Conservation (phyloP, 1,140 invertebrate species). For the Magallana angulata region DNA sequence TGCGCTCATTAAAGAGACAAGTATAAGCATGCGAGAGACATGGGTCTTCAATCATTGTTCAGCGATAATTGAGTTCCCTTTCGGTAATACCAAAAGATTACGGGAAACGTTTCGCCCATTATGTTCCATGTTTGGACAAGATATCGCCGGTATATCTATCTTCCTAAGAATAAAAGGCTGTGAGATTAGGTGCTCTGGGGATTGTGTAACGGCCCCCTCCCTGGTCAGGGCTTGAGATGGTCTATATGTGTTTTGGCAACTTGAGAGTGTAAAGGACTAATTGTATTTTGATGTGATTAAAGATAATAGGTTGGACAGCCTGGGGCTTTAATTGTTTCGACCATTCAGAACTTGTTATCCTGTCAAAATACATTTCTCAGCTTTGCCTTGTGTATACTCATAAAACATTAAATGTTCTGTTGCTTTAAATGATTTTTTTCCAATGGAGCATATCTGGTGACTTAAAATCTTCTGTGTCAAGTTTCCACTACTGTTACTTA, state of each 20-base stretch:
- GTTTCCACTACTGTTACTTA: background rate
- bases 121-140: background rate
- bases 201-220: background rate
- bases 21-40: conserved; percentile 9
- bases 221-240: background rate
- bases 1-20: background rate
- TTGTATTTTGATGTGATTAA: conserved; percentile 28
- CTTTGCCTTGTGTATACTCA: background rate
- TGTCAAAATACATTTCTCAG: background rate
- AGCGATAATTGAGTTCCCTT: background rate
- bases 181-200: background rate
- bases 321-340: background rate
- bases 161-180: conserved; percentile 1
- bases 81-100: background rate
- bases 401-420: conserved; percentile 17
- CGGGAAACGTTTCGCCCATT: background rate
- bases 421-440: conserved; percentile 21
- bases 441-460: background rate
- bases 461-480: background rate
- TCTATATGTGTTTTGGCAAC: conserved; percentile 12
- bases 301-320: conserved; percentile 14
- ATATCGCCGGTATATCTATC: conserved; percentile 17
- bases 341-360: background rate
- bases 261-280: background rate
- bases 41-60: background rate